Evolutionary conservation across 2,888 invertebrate species (phyloP).

Genomic region (Mimumesa dahlbomi): DNA sequence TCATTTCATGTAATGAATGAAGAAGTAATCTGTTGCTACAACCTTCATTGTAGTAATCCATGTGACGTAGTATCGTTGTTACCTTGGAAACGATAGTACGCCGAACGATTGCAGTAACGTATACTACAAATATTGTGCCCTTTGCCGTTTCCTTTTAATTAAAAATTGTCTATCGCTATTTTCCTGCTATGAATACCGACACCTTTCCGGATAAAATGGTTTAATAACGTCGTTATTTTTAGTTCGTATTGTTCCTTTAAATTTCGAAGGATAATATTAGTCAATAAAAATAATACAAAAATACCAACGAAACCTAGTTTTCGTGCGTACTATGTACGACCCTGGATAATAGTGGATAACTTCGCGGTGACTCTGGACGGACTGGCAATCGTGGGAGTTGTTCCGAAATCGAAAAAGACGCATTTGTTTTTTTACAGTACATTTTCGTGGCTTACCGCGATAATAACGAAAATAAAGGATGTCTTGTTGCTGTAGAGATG

Average conservation of each 20-base stretch:
- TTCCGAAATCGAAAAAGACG: slow-evolving; percentile 27
- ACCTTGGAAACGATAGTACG: slow-evolving; percentile 59
- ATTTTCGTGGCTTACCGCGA: slow-evolving; percentile 23
- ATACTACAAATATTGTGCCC: neutral
- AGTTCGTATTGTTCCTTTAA: too few relatives aligned
- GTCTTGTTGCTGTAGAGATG: slow-evolving; percentile 74
- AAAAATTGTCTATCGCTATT: too few relatives aligned
- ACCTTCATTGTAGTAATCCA: slow-evolving; percentile 50
- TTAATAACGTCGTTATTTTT: too few relatives aligned
- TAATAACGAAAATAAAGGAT: slow-evolving; percentile 29
- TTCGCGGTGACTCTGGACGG: slow-evolving; percentile 31
- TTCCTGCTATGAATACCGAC: too few relatives aligned
- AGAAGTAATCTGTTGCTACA: slow-evolving; percentile 51
- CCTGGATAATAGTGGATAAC: slow-evolving; percentile 24
- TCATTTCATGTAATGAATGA: slow-evolving; percentile 34
- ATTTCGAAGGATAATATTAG: too few relatives aligned
- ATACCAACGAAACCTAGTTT: too few relatives aligned
- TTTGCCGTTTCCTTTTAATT: neutral
- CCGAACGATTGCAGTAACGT: slow-evolving; percentile 35
- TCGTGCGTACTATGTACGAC: neutral
- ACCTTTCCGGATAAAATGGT: neutral
- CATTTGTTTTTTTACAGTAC: slow-evolving; percentile 10
- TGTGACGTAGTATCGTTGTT: slow-evolving; percentile 55
- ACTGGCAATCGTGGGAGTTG: slow-evolving; percentile 24
- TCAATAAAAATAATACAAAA: too few relatives aligned